Evolutionary conservation across 2,888 invertebrate species (phyloP), one percentile per base, ranked within the genome.

Genomic region (Cyaniris semiargus): DNA sequence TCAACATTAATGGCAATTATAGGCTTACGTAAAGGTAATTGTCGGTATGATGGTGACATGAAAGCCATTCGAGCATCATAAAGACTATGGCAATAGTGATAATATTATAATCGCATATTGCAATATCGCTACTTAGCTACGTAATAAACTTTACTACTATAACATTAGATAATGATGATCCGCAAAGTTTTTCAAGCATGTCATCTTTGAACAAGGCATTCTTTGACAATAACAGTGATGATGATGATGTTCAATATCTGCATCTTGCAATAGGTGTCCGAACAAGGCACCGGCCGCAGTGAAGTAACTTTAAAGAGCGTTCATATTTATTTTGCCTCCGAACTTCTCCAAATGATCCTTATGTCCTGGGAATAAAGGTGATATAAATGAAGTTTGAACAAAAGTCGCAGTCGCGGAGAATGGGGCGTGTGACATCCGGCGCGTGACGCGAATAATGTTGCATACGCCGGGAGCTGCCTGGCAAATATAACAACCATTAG

Each of bases 221-320:
- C 10, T 44, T 44, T 44, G 10, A 44, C 10, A 44, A 8, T 58
- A 1, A 58, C 8, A 7, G 7, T 34, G 8, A 21, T 66, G 27
- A 31, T 66, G 66, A 31, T 66, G 31, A 66, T 15, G 58, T 21
- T 8, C 21, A 66, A 7, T 66, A 31, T 66, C 66, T 31, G 6
- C 27, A 66, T 66, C 66, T 66, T 27, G 27, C 66, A 31, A 66
- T 31, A 66, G 66, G 66, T 66, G 66, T 66, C 66, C 66, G 66
- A 27, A 66, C 66, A 66, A 66, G 66, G 66, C 66, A 66, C 66
- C 66, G 66, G 27, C 66, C 27, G 21, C 23, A 53, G 18, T 31
- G 27, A 31, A 15, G 66, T 66, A 18, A 66, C 53, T 48, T 53
- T 18, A 53, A 53, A 18, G 18, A 53, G 4, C 5, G 53, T 53